A percentile compares a stretch with the other conserved stretches of the same genome.
Conservation (phyloP, 2,888 invertebrate genomes). For the Meiosimyza platycephala region DNA sequence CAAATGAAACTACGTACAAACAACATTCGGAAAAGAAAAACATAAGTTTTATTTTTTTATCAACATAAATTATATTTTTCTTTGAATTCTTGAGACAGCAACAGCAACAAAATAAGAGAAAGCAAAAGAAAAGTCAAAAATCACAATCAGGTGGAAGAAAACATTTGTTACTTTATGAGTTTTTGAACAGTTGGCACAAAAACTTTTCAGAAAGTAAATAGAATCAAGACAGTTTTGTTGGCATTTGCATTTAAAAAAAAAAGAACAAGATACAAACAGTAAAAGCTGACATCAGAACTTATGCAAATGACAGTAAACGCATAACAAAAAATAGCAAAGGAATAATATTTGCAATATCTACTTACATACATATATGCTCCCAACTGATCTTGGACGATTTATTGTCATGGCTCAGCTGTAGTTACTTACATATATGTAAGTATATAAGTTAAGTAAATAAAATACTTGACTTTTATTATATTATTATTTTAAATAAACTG, state of each 20-base stretch:
- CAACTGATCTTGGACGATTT: too few species aligned
- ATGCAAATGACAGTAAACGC: slow-evolving; percentile 9
- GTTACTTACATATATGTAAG: too few species aligned
- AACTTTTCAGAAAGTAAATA: neutral
- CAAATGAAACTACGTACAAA: slow-evolving; percentile 15
- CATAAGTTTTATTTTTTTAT: slow-evolving; percentile 5
- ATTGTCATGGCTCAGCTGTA: too few species aligned
- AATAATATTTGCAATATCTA: too few species aligned
- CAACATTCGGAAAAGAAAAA: slow-evolving; percentile 2
- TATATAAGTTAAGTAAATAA: too few species aligned
- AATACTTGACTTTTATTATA: too few species aligned
- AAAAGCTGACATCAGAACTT: neutral
- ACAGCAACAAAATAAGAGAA: neutral
- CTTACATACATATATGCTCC: too few species aligned
- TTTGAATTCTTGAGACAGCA: neutral
- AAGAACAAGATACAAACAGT: neutral
- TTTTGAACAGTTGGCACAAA: slow-evolving; percentile 16
- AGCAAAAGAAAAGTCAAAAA: slow-evolving; percentile 3
- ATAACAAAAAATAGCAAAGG: neutral
- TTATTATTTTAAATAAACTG: too few species aligned
- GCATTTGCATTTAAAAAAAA: slow-evolving; percentile 1
- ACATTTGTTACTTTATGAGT: slow-evolving; percentile 20
- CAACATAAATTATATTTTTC: neutral
- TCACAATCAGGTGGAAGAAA: slow-evolving; percentile 24
- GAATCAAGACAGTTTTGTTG: neutral